Conservation (phyloP, 2,797 vertebrate genomes). For the Semotilus atromaculatus region DNA sequence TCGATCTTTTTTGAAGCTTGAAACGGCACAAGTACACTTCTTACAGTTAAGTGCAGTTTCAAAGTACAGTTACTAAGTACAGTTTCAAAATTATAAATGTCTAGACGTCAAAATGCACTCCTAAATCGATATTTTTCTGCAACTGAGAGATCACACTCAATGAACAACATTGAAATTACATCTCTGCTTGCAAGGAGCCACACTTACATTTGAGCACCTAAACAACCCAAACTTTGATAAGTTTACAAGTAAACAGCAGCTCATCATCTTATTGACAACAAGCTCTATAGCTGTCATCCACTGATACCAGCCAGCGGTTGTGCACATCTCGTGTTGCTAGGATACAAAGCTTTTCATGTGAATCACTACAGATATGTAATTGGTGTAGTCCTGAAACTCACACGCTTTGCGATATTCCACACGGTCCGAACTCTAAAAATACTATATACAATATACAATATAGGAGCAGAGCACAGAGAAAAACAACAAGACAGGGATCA, state of each 20-base stretch:
- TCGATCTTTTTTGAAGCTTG: background rate
- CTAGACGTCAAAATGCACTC: background rate
- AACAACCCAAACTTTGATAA: slow-evolving; percentile 59
- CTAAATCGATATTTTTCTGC: background rate
- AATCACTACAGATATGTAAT: slow-evolving; percentile 66
- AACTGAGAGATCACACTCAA: slow-evolving; percentile 26
- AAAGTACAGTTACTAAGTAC: too few relatives aligned
- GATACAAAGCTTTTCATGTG: slow-evolving; percentile 71
- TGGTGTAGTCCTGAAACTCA: slow-evolving; percentile 68
- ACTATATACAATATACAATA: slow-evolving; percentile 72
- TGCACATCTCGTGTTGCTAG: slow-evolving; percentile 70
- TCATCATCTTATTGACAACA: slow-evolving; percentile 58
- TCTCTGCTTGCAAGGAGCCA: slow-evolving; percentile 38
- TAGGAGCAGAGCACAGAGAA: slow-evolving; percentile 63
- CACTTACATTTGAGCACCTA: slow-evolving; percentile 40
- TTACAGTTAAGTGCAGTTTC: too few relatives aligned
- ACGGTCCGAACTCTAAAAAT: slow-evolving; percentile 68
- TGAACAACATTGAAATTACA: slow-evolving; percentile 57
- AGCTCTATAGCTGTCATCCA: slow-evolving; percentile 55
- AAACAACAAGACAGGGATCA: slow-evolving; percentile 48
- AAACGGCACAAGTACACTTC: background rate
- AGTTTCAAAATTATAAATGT: too few relatives aligned
- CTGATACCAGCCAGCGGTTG: slow-evolving; percentile 44
- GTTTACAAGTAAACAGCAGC: slow-evolving; percentile 62
- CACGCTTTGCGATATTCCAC: slow-evolving; percentile 65